Evolutionary conservation across 2,888 invertebrate genomes (phyloP), one percentile per base, ranked within the genome.

Genomic region (Leptinotarsa tumamoca): DNA sequence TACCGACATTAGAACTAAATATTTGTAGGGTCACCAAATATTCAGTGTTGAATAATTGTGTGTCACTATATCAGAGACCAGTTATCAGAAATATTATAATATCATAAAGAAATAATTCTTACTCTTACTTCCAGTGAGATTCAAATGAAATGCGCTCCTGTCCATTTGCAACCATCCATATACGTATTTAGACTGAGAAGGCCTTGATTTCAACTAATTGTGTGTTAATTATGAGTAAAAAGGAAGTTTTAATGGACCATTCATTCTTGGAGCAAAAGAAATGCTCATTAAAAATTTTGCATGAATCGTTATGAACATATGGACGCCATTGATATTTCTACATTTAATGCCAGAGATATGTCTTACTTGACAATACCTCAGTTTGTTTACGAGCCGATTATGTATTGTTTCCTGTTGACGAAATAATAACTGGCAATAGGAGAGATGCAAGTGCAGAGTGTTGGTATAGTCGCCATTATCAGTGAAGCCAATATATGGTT

Each of bases 131-230:
- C 33, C 33, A 33, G 33, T 33, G 33, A 43, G 43, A 43, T 43
- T 33, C 13, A 4, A 7, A 51, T 51, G 18, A 18, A 51, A 50
- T 67, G 4, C 51, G 7, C 71, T 54, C 61, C 51, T 72, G 73
- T 69, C 71, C 3, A 18, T 15, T 69, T 56, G 52, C 18, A 52
- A 56, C 54, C 54, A 69, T 56, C 74, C 75, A 66, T 68, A 71
- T 71, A 72, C 71, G 56, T 75, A 50, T 71, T 49, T 61, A 68
- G 52, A 78, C 78, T 79, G 77, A 73, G 70, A 71, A 73, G 77
- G 70, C 76, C 78, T 80, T 79, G 78, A 80, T 80, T 79, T 75
- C 75, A 78, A 75, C 80, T 80, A 80, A 80, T 80, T 79, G 77
- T 68, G 78, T 80, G 80, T 79, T 80, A 76, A 80, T 80, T 77